Evolutionary conservation across 2,888 invertebrate genomes (phyloP).

Genomic region (Hymenopus coronatus): DNA sequence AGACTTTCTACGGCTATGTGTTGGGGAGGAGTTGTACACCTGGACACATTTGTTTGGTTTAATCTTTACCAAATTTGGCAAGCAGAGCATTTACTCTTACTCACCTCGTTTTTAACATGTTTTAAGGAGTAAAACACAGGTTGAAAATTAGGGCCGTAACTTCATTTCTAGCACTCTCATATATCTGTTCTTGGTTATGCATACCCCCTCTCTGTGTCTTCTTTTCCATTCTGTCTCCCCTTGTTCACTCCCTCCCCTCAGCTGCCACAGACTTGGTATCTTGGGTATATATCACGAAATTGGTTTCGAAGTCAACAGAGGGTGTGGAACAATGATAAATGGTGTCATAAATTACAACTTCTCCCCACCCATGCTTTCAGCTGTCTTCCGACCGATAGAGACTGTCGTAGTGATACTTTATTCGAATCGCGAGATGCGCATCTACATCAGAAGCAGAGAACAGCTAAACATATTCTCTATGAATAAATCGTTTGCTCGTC

Average conservation of each 20-base stretch:
- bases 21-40: too few species aligned
- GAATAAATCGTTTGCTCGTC: constrained; percentile 29
- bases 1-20: too few species aligned
- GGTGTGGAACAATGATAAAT: constrained; percentile 53
- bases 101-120: too few species aligned
- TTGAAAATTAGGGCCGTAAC: neutral
- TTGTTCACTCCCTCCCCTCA: neutral
- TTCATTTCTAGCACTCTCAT: neutral
- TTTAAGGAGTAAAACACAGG: neutral
- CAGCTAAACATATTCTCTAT: constrained; percentile 25
- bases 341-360: constrained; percentile 48
- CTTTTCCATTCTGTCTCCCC: neutral
- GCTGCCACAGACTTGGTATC: constrained; percentile 38
- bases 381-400: constrained; percentile 26
- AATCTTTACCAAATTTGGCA: too few species aligned
- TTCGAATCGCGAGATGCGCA: constrained; percentile 26
- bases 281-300: constrained; percentile 57
- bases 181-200: neutral
- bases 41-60: too few species aligned
- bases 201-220: neutral
- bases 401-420: constrained; percentile 29
- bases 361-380: neutral
- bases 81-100: too few species aligned
- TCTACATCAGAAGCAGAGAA: constrained; percentile 3
- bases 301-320: constrained; percentile 49